Conservation (phyloP, 1,140 invertebrate species). For the Plectrocnemia conspersa region DNA sequence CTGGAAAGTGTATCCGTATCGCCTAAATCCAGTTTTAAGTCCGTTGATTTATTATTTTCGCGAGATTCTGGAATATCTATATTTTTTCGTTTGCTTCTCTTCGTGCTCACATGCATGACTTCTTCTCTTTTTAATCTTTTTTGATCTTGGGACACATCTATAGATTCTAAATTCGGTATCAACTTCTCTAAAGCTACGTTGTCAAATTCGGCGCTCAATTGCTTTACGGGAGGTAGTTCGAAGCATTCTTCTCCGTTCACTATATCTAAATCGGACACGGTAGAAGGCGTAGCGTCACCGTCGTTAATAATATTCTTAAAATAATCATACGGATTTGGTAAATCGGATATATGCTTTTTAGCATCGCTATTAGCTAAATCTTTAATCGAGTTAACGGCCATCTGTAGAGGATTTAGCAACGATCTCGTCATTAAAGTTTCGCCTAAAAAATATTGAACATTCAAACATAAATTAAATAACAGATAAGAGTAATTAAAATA, state of each 20-base stretch:
- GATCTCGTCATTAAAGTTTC: constrained; percentile 46
- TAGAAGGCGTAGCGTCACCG: constrained; percentile 14
- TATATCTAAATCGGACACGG: too few species aligned
- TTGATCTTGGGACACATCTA: neutral
- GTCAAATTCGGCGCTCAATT: constrained; percentile 42
- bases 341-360: constrained; percentile 20
- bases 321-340: constrained; percentile 18
- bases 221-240: constrained; percentile 44
- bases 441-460: constrained; percentile 41
- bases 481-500: too few species aligned
- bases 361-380: constrained; percentile 42
- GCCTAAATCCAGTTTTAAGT: too few species aligned
- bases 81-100: constrained; percentile 25
- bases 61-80: neutral
- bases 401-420: constrained; percentile 43
- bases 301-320: constrained; percentile 6
- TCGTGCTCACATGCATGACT: constrained; percentile 27
- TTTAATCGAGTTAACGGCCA: constrained; percentile 46
- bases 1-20: neutral
- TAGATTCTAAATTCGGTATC: neutral
- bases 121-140: constrained; percentile 10
- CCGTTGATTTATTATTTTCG: constrained; percentile 1
- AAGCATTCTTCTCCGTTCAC: constrained; percentile 46
- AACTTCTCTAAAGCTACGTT: neutral
- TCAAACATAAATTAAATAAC: too few species aligned